These are phyloP conservation scores for Macaria liturata DNA, from an alignment of 2,888 invertebrate genomes.

Conservation along the genomic window DNA sequence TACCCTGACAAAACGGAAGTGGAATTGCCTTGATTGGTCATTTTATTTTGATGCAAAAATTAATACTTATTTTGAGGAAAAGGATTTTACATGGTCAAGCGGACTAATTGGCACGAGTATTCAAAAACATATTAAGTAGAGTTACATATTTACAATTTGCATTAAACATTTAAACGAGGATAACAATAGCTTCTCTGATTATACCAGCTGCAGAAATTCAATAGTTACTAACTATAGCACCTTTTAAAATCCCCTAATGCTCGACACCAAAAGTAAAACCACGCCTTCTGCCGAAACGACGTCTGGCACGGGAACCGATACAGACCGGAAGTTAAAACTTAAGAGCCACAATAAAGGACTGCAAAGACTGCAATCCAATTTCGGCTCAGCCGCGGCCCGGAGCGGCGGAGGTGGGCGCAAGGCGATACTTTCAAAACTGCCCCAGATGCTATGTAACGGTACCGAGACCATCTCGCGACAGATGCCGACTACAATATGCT, in stretches of 20 bases:
- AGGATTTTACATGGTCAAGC: too few species aligned
- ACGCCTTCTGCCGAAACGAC: background rate
- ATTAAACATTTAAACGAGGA: too few species aligned
- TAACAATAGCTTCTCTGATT: too few species aligned
- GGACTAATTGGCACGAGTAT: too few species aligned
- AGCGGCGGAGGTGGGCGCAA: conserved; percentile 35
- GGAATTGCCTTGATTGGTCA: conserved; percentile 2
- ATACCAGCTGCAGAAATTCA: too few species aligned
- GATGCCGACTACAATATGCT: conserved; percentile 52
- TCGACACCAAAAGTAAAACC: background rate
- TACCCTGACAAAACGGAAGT: conserved; percentile 10
- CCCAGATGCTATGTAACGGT: conserved; percentile 80
- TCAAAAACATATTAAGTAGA: too few species aligned
- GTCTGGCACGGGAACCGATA: conserved; percentile 36
- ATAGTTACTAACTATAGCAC: too few species aligned
- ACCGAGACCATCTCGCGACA: conserved; percentile 69
- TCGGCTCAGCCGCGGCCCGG: conserved; percentile 48
- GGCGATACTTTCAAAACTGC: conserved; percentile 78
- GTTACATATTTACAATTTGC: too few species aligned
- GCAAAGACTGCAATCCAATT: conserved; percentile 67
- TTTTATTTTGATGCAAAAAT: background rate
- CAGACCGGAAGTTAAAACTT: conserved; percentile 30
- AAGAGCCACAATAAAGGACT: conserved; percentile 59
- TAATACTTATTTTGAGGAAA: too few species aligned
- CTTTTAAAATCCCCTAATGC: too few species aligned